Evolutionary conservation across 2,113 vertebrate species (phyloP).

Genomic region (Theristicus caerulescens): DNA sequence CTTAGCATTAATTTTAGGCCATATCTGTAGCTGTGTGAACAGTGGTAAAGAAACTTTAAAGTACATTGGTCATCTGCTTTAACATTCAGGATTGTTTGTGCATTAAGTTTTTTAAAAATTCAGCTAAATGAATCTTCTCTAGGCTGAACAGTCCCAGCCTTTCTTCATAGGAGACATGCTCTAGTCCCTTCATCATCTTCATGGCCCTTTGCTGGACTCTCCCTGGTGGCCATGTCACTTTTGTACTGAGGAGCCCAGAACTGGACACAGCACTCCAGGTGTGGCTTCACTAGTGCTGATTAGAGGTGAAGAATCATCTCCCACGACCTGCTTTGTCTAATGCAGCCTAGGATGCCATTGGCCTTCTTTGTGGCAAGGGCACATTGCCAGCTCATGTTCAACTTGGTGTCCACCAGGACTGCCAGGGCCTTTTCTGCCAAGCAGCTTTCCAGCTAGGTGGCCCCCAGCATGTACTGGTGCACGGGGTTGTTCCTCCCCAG

Average conservation of each 20-base stretch:
- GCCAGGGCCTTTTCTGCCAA: not conserved
- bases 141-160: not conserved
- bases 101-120: not conserved
- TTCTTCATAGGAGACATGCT: not conserved
- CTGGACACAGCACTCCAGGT: not conserved
- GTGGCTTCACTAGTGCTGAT: rapidly evolving
- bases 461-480: not conserved
- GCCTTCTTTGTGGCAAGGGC: not conserved
- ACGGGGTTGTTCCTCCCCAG: not conserved
- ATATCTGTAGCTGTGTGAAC: not conserved
- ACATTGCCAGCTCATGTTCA: not conserved
- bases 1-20: not conserved
- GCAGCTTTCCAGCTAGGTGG: not conserved
- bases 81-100: not conserved
- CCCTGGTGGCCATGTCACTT: rapidly evolving
- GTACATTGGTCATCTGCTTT: not conserved
- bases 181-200: not conserved
- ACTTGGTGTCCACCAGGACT: not conserved
- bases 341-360: not conserved
- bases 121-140: not conserved
- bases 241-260: not conserved
- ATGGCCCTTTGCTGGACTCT: not conserved
- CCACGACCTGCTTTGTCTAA: not conserved
- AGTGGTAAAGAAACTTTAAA: not conserved
- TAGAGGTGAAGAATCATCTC: not conserved